A percentile compares a stretch with the other conserved stretches of the same genome.
Conservation (phyloP, 2,888 invertebrate species). For the Stegophylla sp. region DNA sequence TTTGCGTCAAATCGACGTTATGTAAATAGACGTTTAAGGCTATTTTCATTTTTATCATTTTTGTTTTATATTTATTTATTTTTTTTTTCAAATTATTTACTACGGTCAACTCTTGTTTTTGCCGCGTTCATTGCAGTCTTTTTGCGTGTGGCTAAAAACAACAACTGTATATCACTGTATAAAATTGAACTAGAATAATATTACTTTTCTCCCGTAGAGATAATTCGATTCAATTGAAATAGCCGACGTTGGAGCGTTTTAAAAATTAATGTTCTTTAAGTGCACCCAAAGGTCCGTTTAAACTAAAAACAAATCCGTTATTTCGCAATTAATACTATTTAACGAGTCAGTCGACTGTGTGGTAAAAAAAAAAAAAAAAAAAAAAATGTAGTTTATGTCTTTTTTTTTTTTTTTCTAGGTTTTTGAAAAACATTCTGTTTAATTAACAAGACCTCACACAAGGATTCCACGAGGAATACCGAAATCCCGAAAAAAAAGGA, state of each 20-base stretch:
- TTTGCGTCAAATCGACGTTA: not conserved
- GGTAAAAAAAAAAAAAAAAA: no score
- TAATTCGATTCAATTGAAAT: not conserved
- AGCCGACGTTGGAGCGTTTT: not conserved
- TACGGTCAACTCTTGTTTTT: not conserved
- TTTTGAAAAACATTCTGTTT: not conserved
- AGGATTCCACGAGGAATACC: no score
- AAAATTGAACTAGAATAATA: no score
- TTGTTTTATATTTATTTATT: no score
- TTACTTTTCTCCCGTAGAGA: not conserved
- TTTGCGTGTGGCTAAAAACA: no score
- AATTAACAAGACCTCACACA: not conserved
- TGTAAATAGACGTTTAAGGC: not conserved
- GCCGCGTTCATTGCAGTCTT: not conserved
- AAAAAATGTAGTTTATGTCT: not conserved
- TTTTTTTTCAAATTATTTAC: not conserved
- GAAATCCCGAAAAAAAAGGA: no score
- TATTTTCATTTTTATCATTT: not conserved
- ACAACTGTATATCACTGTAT: no score
- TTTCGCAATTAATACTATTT: not conserved
- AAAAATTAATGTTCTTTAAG: not conserved
- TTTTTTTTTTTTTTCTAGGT: not conserved
- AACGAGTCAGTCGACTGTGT: no score
- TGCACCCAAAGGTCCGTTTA: not conserved
- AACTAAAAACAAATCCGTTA: not conserved